Conservation (phyloP, 2,888 invertebrate genomes). For the Nyleta sp. region DNA sequence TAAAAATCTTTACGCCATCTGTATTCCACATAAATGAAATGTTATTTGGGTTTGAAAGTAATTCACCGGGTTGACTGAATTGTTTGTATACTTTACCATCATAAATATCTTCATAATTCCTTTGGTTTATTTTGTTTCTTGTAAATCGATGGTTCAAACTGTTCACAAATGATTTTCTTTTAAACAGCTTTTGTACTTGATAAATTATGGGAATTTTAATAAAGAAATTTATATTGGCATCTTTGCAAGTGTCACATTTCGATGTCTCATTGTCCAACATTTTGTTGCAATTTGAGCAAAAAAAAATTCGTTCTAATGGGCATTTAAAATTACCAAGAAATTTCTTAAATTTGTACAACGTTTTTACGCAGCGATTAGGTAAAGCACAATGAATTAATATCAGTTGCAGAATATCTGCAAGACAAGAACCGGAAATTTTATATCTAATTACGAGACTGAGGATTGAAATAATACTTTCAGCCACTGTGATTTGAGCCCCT, state of each 20-base stretch:
- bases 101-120: slow-evolving; percentile 19
- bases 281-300: background rate
- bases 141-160: background rate
- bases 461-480: slow-evolving; percentile 2
- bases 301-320: background rate
- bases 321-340: background rate
- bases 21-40: slow-evolving; percentile 24
- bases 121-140: background rate
- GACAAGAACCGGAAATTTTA: background rate
- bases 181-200: slow-evolving; percentile 19
- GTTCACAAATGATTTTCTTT: slow-evolving; percentile 1
- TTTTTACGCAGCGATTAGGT: background rate
- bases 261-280: background rate
- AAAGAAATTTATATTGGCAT: slow-evolving; percentile 7
- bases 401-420: background rate
- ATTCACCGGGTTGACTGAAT: background rate
- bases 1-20: slow-evolving; percentile 9
- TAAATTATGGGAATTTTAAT: slow-evolving; percentile 30
- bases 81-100: slow-evolving; percentile 11
- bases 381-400: background rate
- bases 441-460: background rate
- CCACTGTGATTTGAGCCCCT: slow-evolving; percentile 3
- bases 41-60: background rate
- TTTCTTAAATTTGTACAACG: slow-evolving; percentile 12
- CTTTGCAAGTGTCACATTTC: background rate